Percentiles rank a stretch among this genome's conserved stretches.
Conservation (phyloP, 2,888 invertebrate genomes). For the Agrilus biguttatus region DNA sequence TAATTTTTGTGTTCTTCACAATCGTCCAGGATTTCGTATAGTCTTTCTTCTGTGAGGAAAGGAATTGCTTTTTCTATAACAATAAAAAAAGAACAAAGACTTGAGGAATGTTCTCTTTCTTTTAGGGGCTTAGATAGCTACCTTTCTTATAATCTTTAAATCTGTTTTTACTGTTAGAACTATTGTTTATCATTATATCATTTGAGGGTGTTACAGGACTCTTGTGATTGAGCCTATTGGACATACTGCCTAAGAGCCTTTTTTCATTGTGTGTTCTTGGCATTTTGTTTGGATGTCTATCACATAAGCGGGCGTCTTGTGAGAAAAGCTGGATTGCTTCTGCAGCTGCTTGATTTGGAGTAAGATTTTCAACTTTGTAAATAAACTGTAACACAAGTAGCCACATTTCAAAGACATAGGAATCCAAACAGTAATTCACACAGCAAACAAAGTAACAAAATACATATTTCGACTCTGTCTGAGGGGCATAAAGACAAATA, state of each 20-base stretch:
- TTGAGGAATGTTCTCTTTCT: neutral
- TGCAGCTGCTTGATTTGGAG: slow-evolving; percentile 82
- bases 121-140: neutral
- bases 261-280: slow-evolving; percentile 39
- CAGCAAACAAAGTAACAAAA: too few relatives aligned
- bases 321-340: slow-evolving; percentile 77
- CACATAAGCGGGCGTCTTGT: slow-evolving; percentile 73
- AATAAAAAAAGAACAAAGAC: neutral
- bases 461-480: too few relatives aligned
- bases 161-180: slow-evolving; percentile 14
- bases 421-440: too few relatives aligned
- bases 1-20: slow-evolving; percentile 56
- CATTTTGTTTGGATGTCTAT: slow-evolving; percentile 57
- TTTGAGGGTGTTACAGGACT: slow-evolving; percentile 15
- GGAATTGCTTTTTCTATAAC: slow-evolving; percentile 25
- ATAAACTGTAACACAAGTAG: slow-evolving; percentile 5
- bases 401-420: too few relatives aligned
- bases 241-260: slow-evolving; percentile 10
- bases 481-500: too few relatives aligned
- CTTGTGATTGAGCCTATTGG: slow-evolving; percentile 5
- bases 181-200: slow-evolving; percentile 18
- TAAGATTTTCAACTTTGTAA: slow-evolving; percentile 50
- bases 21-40: slow-evolving; percentile 59
- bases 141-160: slow-evolving; percentile 7
- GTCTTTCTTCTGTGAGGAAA: slow-evolving; percentile 58